A percentile compares a stretch with the other conserved stretches of the same genome.
These are phyloP conservation scores for Trileptium ribeirensis DNA, from an alignment of 2,888 invertebrate species.

Conservation along the genomic window DNA sequence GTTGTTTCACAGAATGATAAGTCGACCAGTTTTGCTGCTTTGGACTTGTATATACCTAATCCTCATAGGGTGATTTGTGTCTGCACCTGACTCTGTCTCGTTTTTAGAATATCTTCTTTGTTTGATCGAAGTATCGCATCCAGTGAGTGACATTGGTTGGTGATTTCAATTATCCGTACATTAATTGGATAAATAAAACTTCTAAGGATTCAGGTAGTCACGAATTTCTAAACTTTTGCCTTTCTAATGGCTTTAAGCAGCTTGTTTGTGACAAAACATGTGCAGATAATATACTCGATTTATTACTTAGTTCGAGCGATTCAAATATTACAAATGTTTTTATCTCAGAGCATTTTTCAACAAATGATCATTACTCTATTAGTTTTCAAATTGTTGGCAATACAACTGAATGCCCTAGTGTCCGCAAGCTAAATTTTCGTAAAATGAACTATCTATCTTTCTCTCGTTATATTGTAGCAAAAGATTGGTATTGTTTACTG, in stretches of 20 bases:
- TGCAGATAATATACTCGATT: neutral
- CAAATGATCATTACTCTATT: slow-evolving; percentile 1
- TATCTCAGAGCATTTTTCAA: neutral
- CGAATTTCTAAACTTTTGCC: neutral
- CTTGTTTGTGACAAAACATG: neutral
- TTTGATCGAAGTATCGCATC: neutral
- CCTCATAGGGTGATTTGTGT: neutral
- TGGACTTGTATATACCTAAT: neutral
- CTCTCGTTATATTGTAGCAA: neutral
- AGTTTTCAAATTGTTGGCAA: neutral
- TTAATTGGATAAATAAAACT: neutral
- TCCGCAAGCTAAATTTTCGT: neutral
- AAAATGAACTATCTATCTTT: neutral
- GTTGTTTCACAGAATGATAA: neutral
- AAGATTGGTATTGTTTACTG: neutral
- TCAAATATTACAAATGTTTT: neutral
- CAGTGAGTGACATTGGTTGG: neutral
- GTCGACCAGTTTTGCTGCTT: neutral
- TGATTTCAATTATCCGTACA: slow-evolving; percentile 1
- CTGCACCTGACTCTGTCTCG: neutral
- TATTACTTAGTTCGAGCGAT: neutral
- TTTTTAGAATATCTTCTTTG: neutral
- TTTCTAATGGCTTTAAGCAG: neutral
- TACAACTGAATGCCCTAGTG: neutral
- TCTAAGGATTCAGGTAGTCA: neutral